phyloP scores from a whole-genome alignment of 2,888 invertebrate genomes.

The Heteromurus nitidus region DNA sequence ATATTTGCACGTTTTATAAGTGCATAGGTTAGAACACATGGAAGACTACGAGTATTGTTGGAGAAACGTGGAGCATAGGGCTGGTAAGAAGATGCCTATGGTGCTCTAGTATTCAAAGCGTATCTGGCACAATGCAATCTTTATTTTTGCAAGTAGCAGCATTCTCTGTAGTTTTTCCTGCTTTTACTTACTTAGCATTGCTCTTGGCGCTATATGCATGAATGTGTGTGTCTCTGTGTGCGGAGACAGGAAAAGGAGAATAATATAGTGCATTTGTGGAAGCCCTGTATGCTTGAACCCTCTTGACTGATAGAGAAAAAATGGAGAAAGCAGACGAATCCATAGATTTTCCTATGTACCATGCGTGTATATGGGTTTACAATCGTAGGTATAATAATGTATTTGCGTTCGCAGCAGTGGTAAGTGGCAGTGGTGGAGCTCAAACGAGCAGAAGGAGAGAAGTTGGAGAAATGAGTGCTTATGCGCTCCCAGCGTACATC shows the following conservation, averaged over 20 bases:
- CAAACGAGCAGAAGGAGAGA: not conserved
- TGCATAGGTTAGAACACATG: too few relatives aligned
- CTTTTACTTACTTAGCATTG: not conserved
- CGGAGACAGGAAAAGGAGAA: too few relatives aligned
- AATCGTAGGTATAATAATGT: too few relatives aligned
- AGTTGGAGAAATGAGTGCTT: not conserved
- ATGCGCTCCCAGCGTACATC: not conserved
- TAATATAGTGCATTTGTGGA: not conserved
- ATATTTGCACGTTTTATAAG: too few relatives aligned
- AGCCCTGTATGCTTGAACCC: not conserved
- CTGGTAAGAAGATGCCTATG: not conserved
- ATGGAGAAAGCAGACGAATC: too few relatives aligned
- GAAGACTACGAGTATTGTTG: too few relatives aligned
- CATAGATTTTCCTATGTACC: too few relatives aligned
- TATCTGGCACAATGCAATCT: not conserved
- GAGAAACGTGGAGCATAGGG: too few relatives aligned
- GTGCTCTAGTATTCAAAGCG: not conserved
- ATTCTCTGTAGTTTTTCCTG: too few relatives aligned
- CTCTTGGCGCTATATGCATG: not conserved
- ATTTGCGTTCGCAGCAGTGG: not conserved
- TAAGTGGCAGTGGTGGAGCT: constrained; percentile 6
- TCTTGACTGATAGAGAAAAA: constrained; percentile 4
- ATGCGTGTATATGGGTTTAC: too few relatives aligned
- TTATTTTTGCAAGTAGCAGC: not conserved
- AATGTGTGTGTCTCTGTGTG: not conserved